phyloP scores from a whole-genome alignment of 2,113 vertebrate species.

The Dasyprocta punctata region DNA sequence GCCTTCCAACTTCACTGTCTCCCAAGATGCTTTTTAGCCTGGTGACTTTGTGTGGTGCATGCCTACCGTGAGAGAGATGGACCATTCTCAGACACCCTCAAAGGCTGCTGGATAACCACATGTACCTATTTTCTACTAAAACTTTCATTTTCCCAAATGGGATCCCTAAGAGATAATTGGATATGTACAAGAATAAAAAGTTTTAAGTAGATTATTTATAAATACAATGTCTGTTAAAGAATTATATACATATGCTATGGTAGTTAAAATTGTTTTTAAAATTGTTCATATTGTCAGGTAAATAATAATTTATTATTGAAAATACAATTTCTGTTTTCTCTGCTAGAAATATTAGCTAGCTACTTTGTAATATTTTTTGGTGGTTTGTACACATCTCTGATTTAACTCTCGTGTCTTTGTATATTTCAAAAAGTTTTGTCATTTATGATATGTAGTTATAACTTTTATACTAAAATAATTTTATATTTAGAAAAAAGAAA shows the following conservation, averaged over 20 bases:
- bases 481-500: neutral
- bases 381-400: neutral
- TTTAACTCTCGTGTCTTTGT: neutral
- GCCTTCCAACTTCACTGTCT: neutral
- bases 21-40: neutral
- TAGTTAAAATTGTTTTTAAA: neutral
- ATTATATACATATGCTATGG: neutral
- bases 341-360: neutral
- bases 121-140: neutral
- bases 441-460: neutral
- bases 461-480: neutral
- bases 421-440: neutral
- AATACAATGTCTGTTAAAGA: neutral
- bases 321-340: neutral
- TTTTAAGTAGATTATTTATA: neutral
- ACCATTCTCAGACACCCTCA: neutral
- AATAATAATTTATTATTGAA: neutral
- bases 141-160: neutral
- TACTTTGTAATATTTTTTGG: neutral
- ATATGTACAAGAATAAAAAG: neutral
- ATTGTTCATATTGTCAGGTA: neutral
- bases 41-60: neutral
- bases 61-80: rapidly evolving
- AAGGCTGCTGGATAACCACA: neutral
- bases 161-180: neutral